A percentile compares a stretch with the other conserved stretches of the same genome.
Evolutionary conservation across 2,888 invertebrate genomes (phyloP).

Genomic region (Calliopum simillimum): DNA sequence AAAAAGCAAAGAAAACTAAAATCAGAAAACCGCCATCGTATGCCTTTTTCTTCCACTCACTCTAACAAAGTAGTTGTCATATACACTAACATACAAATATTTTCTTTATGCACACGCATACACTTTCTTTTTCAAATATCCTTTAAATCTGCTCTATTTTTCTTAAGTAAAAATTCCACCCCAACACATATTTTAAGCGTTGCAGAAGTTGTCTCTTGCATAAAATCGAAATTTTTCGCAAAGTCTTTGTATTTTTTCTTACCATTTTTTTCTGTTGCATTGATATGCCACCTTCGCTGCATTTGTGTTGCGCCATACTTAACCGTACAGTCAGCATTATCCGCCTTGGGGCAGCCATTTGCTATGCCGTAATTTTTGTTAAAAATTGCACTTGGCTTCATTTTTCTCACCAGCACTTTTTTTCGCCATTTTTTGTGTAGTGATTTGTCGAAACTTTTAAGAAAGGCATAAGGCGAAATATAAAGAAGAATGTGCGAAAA

Average conservation of each 20-base stretch:
- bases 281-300: background rate
- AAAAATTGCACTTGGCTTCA: conserved; percentile 38
- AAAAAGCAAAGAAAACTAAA: too few species aligned
- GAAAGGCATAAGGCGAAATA: too few species aligned
- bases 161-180: too few species aligned
- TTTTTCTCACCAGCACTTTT: conserved; percentile 19
- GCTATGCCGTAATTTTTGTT: conserved; percentile 13
- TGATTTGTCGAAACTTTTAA: background rate
- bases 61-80: too few species aligned
- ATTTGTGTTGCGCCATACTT: background rate
- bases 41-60: conserved; percentile 18
- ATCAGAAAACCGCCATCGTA: conserved; percentile 24
- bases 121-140: background rate
- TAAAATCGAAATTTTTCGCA: conserved; percentile 33
- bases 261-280: background rate
- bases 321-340: background rate
- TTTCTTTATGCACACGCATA: background rate
- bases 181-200: conserved; percentile 19
- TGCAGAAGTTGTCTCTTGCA: conserved; percentile 31
- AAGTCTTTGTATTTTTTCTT: conserved; percentile 5
- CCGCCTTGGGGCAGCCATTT: conserved; percentile 12
- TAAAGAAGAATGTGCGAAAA: too few species aligned
- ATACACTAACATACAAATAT: too few species aligned
- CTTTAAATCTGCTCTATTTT: background rate
- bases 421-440: background rate